phyloP scores from a whole-genome alignment of 2,888 invertebrate species.

The Hyppa rectilinea region DNA sequence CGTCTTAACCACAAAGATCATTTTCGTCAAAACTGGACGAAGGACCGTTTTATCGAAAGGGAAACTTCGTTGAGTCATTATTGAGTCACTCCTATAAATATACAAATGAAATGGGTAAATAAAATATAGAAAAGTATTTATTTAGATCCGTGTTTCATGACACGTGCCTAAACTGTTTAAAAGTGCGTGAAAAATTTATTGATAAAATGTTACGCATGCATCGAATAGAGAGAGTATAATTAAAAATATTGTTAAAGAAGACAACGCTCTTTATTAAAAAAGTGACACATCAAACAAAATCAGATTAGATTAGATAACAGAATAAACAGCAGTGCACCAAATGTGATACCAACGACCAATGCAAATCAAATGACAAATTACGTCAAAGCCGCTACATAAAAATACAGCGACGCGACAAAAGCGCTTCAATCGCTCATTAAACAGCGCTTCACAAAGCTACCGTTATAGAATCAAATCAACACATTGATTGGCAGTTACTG shows the following conservation, averaged over 20 bases:
- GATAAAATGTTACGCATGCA: slow-evolving; percentile 4
- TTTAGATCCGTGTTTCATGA: slow-evolving; percentile 12
- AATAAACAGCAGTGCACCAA: not conserved
- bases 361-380: slow-evolving; percentile 1
- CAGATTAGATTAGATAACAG: slow-evolving; percentile 13
- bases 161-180: slow-evolving; percentile 14
- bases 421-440: slow-evolving; percentile 17
- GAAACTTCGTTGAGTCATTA: slow-evolving; percentile 74
- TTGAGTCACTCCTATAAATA: slow-evolving; percentile 70
- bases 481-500: slow-evolving; percentile 72
- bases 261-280: not conserved
- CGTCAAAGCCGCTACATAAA: not conserved
- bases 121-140: slow-evolving; percentile 26
- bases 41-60: slow-evolving; percentile 67
- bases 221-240: not conserved
- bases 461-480: slow-evolving; percentile 52
- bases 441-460: slow-evolving; percentile 41
- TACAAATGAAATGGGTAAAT: slow-evolving; percentile 41
- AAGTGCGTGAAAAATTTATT: slow-evolving; percentile 6
- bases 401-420: slow-evolving; percentile 11
- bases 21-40: slow-evolving; percentile 71
- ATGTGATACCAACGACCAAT: slow-evolving; percentile 3
- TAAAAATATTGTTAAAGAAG: not conserved
- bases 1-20: slow-evolving; percentile 67
- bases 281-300: not conserved